Conservation (phyloP, 2,888 invertebrate species). For the Zygaena filipendulae region DNA sequence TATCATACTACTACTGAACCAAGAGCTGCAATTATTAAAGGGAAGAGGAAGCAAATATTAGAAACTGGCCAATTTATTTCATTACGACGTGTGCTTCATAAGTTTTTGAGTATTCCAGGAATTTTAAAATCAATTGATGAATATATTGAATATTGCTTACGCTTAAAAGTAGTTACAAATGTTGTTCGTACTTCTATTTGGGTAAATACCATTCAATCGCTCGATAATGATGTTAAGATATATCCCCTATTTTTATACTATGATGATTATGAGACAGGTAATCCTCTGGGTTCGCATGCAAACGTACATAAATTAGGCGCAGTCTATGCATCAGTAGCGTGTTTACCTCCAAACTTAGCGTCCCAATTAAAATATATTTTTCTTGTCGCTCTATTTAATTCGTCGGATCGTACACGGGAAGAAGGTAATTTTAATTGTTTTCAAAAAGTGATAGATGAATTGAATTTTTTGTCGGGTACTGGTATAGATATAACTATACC, state of each 20-base stretch:
- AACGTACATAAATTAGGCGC: slow-evolving; percentile 4
- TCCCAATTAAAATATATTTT: slow-evolving; percentile 1
- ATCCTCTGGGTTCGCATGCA: slow-evolving; percentile 2
- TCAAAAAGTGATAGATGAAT: slow-evolving; percentile 3
- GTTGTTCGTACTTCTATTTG: background rate
- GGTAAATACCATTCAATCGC: no score
- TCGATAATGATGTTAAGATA: no score
- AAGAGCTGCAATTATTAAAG: no score
- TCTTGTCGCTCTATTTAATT: slow-evolving; percentile 3
- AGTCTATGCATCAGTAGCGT: slow-evolving; percentile 2
- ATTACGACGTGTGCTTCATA: background rate
- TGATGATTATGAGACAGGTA: no score
- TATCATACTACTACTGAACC: no score
- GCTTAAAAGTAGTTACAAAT: slow-evolving; percentile 1
- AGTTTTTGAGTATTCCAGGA: slow-evolving; percentile 1
- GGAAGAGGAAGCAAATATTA: no score
- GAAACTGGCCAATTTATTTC: slow-evolving; percentile 1
- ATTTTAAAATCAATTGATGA: slow-evolving; percentile 3
- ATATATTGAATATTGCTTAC: slow-evolving; percentile 1
- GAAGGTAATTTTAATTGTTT: slow-evolving; percentile 2
- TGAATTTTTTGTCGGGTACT: background rate
- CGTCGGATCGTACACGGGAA: slow-evolving; percentile 1
- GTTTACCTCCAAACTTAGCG: slow-evolving; percentile 1
- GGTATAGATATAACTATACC: slow-evolving; percentile 4
- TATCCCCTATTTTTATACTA: no score